A percentile compares a stretch with the other conserved stretches of the same genome.
Evolutionary conservation across 2,113 vertebrate genomes (phyloP).

Genomic region (Pardalotus punctatus): DNA sequence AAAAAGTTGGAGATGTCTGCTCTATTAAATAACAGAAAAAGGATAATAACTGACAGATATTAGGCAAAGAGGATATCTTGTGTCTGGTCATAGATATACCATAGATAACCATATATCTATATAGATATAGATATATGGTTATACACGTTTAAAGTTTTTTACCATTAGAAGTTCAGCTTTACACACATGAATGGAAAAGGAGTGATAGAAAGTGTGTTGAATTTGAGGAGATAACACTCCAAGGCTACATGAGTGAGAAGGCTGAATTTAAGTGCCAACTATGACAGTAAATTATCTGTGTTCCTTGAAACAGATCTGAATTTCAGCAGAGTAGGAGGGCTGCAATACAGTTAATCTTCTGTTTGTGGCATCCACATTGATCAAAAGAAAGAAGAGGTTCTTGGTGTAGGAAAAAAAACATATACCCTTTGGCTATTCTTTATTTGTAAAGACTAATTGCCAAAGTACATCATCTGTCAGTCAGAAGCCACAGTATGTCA

Average conservation of each 20-base stretch:
- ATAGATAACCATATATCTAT: background rate
- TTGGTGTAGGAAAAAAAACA: background rate
- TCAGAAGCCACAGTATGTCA: background rate
- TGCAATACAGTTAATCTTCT: background rate
- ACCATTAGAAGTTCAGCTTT: background rate
- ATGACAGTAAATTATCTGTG: background rate
- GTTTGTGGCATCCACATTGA: background rate
- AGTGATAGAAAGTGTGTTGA: background rate
- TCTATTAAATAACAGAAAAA: background rate
- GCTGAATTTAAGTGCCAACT: background rate
- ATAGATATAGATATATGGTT: background rate
- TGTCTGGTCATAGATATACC: background rate
- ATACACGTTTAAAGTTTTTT: background rate
- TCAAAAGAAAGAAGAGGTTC: background rate
- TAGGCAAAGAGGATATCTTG: background rate
- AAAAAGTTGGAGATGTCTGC: background rate
- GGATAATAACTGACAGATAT: background rate
- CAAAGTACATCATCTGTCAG: background rate
- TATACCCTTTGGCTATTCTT: background rate
- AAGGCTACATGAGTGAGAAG: background rate
- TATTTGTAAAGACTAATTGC: background rate
- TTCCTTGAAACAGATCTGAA: background rate
- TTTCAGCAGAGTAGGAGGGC: background rate
- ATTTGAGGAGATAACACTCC: background rate
- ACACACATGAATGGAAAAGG: background rate